Percentiles rank a stretch among this genome's conserved stretches.
These are phyloP conservation scores for Parapsyche elsis DNA, from an alignment of 1,140 invertebrate genomes.

Conservation along the genomic window DNA sequence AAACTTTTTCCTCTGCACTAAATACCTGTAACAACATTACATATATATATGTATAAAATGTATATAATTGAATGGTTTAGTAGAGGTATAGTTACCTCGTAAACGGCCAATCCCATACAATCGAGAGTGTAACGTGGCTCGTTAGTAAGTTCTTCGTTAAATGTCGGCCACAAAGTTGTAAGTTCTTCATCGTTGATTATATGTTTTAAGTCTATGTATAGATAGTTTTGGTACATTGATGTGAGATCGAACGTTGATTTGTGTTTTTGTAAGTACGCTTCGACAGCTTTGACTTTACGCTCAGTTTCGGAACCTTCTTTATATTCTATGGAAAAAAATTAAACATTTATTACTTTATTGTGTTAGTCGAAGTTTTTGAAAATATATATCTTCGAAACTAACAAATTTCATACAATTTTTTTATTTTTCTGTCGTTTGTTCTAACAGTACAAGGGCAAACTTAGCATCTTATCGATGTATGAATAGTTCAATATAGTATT, in stretches of 20 bases:
- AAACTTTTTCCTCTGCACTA: constrained; percentile 64
- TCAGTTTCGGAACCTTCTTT: constrained; percentile 63
- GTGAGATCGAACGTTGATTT: constrained; percentile 63
- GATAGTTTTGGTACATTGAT: constrained; percentile 72
- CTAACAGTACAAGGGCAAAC: too few species aligned
- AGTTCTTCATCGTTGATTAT: constrained; percentile 73
- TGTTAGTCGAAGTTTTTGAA: too few species aligned
- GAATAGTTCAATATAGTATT: too few species aligned
- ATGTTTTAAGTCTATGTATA: constrained; percentile 74
- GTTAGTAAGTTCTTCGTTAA: constrained; percentile 74
- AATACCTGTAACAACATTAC: constrained; percentile 63
- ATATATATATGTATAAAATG: background rate
- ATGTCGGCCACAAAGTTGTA: constrained; percentile 69
- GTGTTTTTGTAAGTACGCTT: constrained; percentile 69
- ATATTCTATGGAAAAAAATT: constrained; percentile 69
- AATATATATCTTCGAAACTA: too few species aligned
- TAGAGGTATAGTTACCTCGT: constrained; percentile 72
- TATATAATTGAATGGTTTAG: too few species aligned
- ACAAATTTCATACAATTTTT: too few species aligned
- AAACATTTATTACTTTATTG: too few species aligned
- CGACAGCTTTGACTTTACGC: constrained; percentile 67
- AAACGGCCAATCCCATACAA: constrained; percentile 77
- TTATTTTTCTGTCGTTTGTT: too few species aligned
- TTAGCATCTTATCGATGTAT: too few species aligned
- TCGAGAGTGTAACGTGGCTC: constrained; percentile 73